phyloP scores from a whole-genome alignment of 2,113 vertebrate genomes.

The Aegithalos caudatus region DNA sequence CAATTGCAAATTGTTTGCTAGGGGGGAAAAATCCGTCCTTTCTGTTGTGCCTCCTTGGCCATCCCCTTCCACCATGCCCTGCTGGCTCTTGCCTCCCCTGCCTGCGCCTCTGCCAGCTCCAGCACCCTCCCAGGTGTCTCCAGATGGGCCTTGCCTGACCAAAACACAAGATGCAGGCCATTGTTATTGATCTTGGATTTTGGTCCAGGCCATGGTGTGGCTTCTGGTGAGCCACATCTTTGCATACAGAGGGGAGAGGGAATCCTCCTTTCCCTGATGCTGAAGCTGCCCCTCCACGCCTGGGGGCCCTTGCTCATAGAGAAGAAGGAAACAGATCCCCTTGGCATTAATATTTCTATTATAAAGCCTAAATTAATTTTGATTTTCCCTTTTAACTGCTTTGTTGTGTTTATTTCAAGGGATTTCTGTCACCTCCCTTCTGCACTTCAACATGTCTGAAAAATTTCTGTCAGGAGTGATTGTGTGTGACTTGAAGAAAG shows the following conservation, averaged over 20 bases:
- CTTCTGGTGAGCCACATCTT: background rate
- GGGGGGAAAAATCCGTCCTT: background rate
- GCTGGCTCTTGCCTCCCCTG: background rate
- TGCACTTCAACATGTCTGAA: background rate
- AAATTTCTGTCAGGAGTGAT: background rate
- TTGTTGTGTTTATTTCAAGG: constrained; percentile 38
- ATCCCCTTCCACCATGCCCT: background rate
- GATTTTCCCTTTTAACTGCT: background rate
- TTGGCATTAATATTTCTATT: background rate
- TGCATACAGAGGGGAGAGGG: background rate
- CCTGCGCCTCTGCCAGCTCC: background rate
- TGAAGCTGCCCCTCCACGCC: background rate
- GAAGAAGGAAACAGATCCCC: background rate
- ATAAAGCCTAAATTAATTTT: constrained; percentile 3
- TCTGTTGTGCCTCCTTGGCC: background rate
- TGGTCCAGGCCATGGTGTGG: background rate
- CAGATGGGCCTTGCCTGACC: background rate
- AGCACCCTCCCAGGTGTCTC: background rate
- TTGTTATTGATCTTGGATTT: background rate
- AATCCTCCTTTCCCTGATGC: background rate
- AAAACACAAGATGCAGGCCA: background rate
- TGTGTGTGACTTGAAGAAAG: background rate
- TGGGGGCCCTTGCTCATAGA: accelerated
- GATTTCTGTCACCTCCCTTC: background rate
- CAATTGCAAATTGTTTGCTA: background rate